Evolutionary conservation across 1,140 invertebrate genomes (phyloP).

Genomic region (Zaprionus capensis): DNA sequence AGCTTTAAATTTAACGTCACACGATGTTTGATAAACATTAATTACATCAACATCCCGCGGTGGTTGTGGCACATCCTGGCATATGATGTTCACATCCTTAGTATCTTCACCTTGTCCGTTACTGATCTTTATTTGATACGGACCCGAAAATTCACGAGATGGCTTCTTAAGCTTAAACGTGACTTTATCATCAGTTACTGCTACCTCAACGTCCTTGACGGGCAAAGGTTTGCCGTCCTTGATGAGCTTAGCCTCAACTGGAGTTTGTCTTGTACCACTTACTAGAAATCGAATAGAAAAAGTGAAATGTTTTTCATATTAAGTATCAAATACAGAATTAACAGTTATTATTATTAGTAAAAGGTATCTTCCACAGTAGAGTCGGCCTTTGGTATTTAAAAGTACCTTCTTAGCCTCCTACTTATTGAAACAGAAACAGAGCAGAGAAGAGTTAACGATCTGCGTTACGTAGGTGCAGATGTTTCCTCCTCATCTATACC

Average conservation of each 20-base stretch:
- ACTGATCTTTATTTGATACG: conserved; percentile 93
- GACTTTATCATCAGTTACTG: conserved; percentile 94
- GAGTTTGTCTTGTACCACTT: conserved; percentile 92
- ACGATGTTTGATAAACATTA: conserved; percentile 96
- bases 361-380: no score
- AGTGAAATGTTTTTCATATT: neutral
- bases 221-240: conserved; percentile 95
- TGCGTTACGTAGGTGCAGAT: no score
- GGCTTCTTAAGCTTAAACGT: conserved; percentile 96
- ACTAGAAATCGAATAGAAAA: conserved; percentile 86
- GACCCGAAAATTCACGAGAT: conserved; percentile 90
- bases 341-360: no score
- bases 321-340: no score
- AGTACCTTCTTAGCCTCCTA: no score
- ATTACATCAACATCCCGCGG: conserved; percentile 95
- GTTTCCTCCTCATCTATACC: no score
- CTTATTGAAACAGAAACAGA: no score
- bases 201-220: conserved; percentile 94
- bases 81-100: conserved; percentile 92
- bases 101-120: conserved; percentile 95
- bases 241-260: conserved; percentile 93
- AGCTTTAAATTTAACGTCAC: conserved; percentile 95
- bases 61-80: conserved; percentile 95
- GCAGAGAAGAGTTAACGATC: no score
- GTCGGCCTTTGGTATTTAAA: no score